These are phyloP conservation scores for Zelostemma sp. DNA, from an alignment of 1,140 invertebrate species.

Conservation along the genomic window DNA sequence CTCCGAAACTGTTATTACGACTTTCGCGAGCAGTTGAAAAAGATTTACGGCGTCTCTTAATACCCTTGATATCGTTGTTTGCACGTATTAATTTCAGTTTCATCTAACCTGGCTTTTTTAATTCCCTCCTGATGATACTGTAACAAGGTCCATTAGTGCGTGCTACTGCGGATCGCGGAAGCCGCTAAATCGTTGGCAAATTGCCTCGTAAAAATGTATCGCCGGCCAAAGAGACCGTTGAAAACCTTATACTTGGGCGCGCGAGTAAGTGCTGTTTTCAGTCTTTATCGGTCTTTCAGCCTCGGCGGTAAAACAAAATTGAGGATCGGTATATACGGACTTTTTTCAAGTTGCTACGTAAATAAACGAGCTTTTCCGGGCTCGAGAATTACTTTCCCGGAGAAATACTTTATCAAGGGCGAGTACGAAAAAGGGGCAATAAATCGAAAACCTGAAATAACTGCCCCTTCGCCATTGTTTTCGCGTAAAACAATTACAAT, in stretches of 20 bases:
- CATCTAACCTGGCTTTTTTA: slow-evolving; percentile 22
- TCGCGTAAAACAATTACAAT: too few relatives aligned
- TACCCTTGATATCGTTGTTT: slow-evolving; percentile 29
- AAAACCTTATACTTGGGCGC: slow-evolving; percentile 40
- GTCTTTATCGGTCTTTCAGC: slow-evolving; percentile 44
- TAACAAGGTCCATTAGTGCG: slow-evolving; percentile 48
- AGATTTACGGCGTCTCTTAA: slow-evolving; percentile 22
- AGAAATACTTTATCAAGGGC: slow-evolving; percentile 31
- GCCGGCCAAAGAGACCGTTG: slow-evolving; percentile 37
- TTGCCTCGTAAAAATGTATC: slow-evolving; percentile 59
- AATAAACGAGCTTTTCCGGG: slow-evolving; percentile 37
- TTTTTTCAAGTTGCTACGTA: slow-evolving; percentile 29
- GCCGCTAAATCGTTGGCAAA: slow-evolving; percentile 51
- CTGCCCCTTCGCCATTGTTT: too few relatives aligned
- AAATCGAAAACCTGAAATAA: background rate
- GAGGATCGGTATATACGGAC: slow-evolving; percentile 28
- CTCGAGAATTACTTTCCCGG: slow-evolving; percentile 27
- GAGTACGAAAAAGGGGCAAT: slow-evolving; percentile 4
- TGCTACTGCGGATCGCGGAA: slow-evolving; percentile 45
- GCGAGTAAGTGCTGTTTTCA: slow-evolving; percentile 48
- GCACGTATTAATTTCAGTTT: slow-evolving; percentile 32
- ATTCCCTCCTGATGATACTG: slow-evolving; percentile 10
- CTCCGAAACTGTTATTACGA: background rate
- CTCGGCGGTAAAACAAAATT: slow-evolving; percentile 33
- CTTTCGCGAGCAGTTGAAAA: slow-evolving; percentile 13